phyloP scores from a whole-genome alignment of 2,113 vertebrate genomes.

The Dunckerocampus dactyliophorus region DNA sequence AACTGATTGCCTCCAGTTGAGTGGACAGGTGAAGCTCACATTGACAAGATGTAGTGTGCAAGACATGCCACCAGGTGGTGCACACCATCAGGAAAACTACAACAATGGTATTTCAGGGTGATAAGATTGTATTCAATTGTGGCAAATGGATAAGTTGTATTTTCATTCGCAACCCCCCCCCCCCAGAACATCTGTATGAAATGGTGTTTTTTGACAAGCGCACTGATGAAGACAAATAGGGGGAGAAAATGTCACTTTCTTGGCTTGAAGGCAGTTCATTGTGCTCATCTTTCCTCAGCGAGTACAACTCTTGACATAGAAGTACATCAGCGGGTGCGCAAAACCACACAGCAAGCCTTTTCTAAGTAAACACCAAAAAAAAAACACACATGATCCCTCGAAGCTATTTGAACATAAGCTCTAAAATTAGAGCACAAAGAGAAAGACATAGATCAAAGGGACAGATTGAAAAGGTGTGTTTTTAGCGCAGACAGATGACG shows the following conservation, averaged over 20 bases:
- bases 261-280: too few species aligned
- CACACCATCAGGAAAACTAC: not conserved
- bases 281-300: not conserved
- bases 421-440: constrained; percentile 9
- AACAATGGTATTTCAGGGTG: not conserved
- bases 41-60: constrained; percentile 12
- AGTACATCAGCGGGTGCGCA: constrained; percentile 3
- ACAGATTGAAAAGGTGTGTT: not conserved
- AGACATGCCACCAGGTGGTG: constrained; percentile 22
- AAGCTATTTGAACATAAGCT: constrained; percentile 33
- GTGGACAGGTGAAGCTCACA: not conserved
- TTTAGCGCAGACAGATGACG: not conserved
- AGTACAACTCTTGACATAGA: constrained; percentile 29
- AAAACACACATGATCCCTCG: constrained; percentile 26
- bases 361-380: constrained; percentile 47
- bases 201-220: too few species aligned
- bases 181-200: too few species aligned
- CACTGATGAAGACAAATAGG: too few species aligned
- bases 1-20: not conserved
- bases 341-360: constrained; percentile 20
- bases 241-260: too few species aligned
- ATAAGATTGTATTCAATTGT: too few species aligned
- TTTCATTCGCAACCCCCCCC: too few species aligned
- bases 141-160: too few species aligned
- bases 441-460: constrained; percentile 5